Conservation (phyloP, 2,113 vertebrate genomes). For the Gnathonemus echidnorhynchus region DNA sequence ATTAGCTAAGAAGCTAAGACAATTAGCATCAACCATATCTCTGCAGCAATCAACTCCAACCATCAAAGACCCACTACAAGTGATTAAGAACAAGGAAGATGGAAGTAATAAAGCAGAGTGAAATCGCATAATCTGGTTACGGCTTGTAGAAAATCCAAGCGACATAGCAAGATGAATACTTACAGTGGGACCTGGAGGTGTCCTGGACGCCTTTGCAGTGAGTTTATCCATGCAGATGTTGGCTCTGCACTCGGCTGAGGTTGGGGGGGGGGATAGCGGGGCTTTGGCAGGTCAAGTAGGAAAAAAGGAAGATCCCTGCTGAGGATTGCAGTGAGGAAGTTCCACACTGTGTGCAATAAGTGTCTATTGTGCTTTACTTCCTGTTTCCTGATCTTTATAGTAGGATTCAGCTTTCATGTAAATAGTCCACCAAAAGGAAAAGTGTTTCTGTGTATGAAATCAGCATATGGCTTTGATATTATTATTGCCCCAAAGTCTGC, state of each 20-base stretch:
- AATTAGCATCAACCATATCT: not conserved
- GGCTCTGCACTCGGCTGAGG: not conserved
- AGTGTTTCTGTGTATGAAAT: not conserved
- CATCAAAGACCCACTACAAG: not conserved
- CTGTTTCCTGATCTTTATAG: not conserved
- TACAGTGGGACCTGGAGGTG: not conserved
- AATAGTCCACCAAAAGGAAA: not conserved
- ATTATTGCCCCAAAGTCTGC: not conserved
- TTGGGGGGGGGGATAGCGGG: not conserved
- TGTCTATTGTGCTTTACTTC: constrained; percentile 10
- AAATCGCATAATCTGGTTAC: not conserved
- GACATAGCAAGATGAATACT: not conserved
- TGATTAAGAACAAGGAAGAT: not conserved
- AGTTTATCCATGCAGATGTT: not conserved
- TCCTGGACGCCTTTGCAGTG: not conserved
- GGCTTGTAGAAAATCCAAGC: not conserved
- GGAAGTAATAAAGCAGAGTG: not conserved
- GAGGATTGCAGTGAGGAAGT: not conserved
- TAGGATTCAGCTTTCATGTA: not conserved
- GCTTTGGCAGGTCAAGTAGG: not conserved
- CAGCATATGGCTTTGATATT: not conserved
- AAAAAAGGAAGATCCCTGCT: not conserved
- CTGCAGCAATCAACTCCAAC: not conserved
- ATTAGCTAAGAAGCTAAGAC: not conserved
- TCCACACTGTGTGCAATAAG: not conserved